These are phyloP conservation scores for Electrona antarctica DNA, from an alignment of 2,113 vertebrate species.

Conservation along the genomic window DNA sequence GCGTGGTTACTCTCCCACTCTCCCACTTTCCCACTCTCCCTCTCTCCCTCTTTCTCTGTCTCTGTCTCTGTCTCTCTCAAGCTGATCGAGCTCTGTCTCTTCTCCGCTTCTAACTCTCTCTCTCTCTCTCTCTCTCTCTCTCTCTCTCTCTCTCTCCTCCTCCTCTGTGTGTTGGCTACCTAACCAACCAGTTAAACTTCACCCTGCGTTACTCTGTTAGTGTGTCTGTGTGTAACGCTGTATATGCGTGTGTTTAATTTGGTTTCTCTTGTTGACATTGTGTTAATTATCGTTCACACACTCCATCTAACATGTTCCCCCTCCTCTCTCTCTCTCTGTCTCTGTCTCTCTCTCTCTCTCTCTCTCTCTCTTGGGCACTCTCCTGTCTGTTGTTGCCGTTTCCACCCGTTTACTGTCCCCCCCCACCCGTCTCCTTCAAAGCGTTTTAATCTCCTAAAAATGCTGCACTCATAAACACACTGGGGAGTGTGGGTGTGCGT, in stretches of 20 bases:
- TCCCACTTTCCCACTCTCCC: neutral
- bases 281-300: neutral
- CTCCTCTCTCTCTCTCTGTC: too few relatives aligned
- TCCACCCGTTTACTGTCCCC: slow-evolving; percentile 15
- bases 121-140: slow-evolving; percentile 3
- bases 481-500: slow-evolving; percentile 1
- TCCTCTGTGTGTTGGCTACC: too few relatives aligned
- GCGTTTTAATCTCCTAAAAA: slow-evolving; percentile 51
- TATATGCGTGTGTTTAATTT: too few relatives aligned
- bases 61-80: neutral
- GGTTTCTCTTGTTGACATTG: slow-evolving; percentile 3
- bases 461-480: slow-evolving; percentile 40
- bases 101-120: neutral
- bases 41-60: neutral
- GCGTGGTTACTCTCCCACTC: neutral
- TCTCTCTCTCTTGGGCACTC: too few relatives aligned
- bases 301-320: too few relatives aligned
- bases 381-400: slow-evolving; percentile 11
- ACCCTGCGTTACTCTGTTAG: too few relatives aligned
- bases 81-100: neutral
- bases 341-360: too few relatives aligned
- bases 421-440: slow-evolving; percentile 29
- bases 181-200: too few relatives aligned
- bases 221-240: too few relatives aligned
- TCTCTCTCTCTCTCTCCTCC: neutral